Conservation (phyloP, 2,888 invertebrate genomes). For the Andricus quercusramuli region DNA sequence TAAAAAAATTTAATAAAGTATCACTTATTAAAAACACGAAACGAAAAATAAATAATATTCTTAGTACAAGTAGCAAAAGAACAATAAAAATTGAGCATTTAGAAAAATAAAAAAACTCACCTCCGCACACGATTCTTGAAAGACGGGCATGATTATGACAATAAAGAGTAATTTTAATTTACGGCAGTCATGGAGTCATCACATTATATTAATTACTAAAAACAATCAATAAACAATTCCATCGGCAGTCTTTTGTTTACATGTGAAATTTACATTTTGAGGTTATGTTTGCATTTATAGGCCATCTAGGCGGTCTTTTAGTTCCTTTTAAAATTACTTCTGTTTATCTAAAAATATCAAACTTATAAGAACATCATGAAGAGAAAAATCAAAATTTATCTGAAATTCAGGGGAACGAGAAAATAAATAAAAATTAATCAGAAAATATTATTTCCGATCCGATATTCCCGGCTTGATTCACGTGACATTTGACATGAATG, state of each 20-base stretch:
- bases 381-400: background rate
- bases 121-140: conserved; percentile 75
- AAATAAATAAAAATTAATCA: background rate
- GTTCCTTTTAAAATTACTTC: background rate
- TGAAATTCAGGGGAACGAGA: background rate
- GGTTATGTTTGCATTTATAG: background rate
- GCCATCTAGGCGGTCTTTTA: background rate
- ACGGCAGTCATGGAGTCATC: background rate
- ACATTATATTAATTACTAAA: background rate
- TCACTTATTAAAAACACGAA: background rate
- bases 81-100: background rate
- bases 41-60: background rate
- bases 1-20: background rate
- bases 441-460: background rate
- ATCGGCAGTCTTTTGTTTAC: conserved; percentile 13
- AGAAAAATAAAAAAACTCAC: conserved; percentile 57
- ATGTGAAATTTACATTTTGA: conserved; percentile 10
- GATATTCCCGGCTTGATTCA: conserved; percentile 32
- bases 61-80: background rate
- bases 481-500: conserved; percentile 10
- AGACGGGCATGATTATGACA: conserved; percentile 72
- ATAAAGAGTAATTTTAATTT: background rate
- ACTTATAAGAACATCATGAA: background rate
- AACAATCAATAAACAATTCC: background rate
- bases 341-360: background rate